Evolutionary conservation across 2,797 vertebrate species (phyloP).

Genomic region (Sebastes dallii): DNA sequence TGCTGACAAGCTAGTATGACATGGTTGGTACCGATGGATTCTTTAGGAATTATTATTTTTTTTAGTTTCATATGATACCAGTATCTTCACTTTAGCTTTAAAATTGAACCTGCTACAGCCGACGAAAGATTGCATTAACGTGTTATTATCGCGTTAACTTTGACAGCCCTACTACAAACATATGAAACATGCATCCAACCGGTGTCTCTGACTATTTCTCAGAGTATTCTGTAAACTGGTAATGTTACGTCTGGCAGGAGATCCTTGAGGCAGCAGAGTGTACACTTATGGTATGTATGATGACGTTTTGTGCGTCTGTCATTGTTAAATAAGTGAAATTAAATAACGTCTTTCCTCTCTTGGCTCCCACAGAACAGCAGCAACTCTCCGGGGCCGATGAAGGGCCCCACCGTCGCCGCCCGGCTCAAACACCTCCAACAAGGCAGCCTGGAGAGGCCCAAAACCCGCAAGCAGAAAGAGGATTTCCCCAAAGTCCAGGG

Average conservation of each 20-base stretch:
- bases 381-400: constrained; percentile 86
- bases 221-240: not conserved
- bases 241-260: not conserved
- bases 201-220: not conserved
- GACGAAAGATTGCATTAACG: too few relatives aligned
- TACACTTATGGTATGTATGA: not conserved
- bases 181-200: too few relatives aligned
- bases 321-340: not conserved
- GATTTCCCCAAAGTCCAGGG: constrained; percentile 93
- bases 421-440: constrained; percentile 92
- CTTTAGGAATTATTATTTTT: too few relatives aligned
- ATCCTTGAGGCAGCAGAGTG: not conserved
- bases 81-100: too few relatives aligned
- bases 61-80: too few relatives aligned
- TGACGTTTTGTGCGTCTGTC: not conserved
- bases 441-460: constrained; percentile 91
- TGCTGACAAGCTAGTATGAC: too few relatives aligned
- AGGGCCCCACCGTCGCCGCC: constrained; percentile 88
- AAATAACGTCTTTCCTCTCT: not conserved
- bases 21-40: too few relatives aligned
- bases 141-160: too few relatives aligned
- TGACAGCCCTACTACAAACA: too few relatives aligned
- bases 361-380: constrained; percentile 82
- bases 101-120: too few relatives aligned
- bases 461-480: constrained; percentile 90